phyloP scores from a whole-genome alignment of 2,888 invertebrate species.

The Hecatera dysodea region DNA sequence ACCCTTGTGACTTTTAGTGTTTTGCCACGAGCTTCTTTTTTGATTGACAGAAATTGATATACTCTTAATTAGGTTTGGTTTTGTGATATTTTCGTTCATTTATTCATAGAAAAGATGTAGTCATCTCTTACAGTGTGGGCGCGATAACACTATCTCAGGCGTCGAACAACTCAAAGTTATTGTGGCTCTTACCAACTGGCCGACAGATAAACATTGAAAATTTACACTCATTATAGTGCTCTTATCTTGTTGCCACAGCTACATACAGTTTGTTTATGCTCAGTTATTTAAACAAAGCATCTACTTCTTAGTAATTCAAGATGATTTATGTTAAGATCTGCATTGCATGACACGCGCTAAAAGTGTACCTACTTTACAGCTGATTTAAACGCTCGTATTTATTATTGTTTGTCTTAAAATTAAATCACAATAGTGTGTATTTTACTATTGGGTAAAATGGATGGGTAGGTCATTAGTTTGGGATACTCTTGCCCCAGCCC shows the following conservation, averaged over 20 bases:
- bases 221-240: background rate
- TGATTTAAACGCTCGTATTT: background rate
- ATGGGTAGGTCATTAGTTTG: too few species aligned
- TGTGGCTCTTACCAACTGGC: background rate
- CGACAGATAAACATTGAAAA: constrained; percentile 11
- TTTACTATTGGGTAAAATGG: too few species aligned
- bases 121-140: background rate
- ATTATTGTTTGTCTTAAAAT: background rate
- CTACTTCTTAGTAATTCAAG: background rate
- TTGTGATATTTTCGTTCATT: background rate
- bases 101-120: background rate
- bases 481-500: too few species aligned
- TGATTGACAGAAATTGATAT: too few species aligned
- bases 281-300: constrained; percentile 13
- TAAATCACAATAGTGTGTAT: too few species aligned
- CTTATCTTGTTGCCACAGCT: constrained; percentile 14
- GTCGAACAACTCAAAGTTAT: constrained; percentile 34
- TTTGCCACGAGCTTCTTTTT: too few species aligned
- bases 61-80: background rate
- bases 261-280: constrained; percentile 6
- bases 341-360: background rate
- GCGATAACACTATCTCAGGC: constrained; percentile 31
- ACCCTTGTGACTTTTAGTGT: too few species aligned
- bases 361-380: background rate
- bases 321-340: background rate